Conservation (phyloP, 1,140 invertebrate species). For the Sipha flava region DNA sequence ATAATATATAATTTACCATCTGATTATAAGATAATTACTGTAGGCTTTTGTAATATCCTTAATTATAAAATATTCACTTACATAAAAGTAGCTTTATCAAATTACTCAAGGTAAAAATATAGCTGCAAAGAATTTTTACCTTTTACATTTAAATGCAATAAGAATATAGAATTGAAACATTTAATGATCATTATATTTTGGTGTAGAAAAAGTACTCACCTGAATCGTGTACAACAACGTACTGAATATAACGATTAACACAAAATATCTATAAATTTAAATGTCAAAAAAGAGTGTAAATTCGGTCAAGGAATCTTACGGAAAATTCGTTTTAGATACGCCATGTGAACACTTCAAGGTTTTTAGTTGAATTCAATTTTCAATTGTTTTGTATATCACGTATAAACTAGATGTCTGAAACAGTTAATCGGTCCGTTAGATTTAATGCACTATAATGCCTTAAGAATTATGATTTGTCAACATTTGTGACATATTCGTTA, state of each 20-base stretch:
- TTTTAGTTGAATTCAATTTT: background rate
- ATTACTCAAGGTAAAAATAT: background rate
- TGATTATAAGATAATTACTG: no score
- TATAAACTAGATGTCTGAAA: background rate
- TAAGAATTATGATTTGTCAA: background rate
- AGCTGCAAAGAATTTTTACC: background rate
- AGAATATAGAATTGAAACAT: background rate
- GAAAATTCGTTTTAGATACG: slow-evolving; percentile 27
- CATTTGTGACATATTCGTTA: background rate
- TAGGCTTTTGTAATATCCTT: no score
- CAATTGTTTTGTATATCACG: background rate
- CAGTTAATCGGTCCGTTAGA: background rate
- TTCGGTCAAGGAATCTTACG: slow-evolving; percentile 22
- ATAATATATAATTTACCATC: no score
- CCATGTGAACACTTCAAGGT: slow-evolving; percentile 14
- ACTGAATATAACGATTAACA: background rate
- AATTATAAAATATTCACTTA: background rate
- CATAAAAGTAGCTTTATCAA: background rate
- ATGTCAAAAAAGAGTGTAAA: background rate
- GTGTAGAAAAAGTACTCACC: background rate
- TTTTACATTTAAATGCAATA: background rate
- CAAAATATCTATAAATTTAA: background rate
- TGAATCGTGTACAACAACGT: background rate
- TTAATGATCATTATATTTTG: background rate
- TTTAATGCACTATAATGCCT: background rate